Base-by-base conservation (phyloP, 1,140 invertebrate genomes). In the Philaenus spumarius region DNA sequence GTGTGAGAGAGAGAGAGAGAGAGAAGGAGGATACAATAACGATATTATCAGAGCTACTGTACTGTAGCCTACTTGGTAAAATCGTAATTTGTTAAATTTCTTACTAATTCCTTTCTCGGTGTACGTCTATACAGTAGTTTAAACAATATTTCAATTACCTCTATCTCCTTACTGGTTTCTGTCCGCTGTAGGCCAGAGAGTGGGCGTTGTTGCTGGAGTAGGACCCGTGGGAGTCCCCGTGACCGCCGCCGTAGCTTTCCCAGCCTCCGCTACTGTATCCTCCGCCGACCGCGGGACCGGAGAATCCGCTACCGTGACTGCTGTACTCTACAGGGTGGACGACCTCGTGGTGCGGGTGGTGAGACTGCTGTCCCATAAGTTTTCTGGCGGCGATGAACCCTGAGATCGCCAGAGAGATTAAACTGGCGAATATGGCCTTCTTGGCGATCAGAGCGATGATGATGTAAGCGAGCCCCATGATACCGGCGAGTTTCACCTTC, bases 331-430 rank as follows among this genome's bases (percentile, higher is more conserved):
- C 53, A 24, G 42, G 57, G 46, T 66, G 65, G 9, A 61, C 65
- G 20, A 64, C 62, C 47, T 64, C 62, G 39, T 51, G 54, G 19
- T 59, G 60, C 14, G 58, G 60, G 17, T 37, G 34, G 24, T 53
- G 50, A 12, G 72, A 62, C 59, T 78, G 70, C 14, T 65, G 57
- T 3, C 67, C 59, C 69, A 77, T 72, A 1, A 80, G 66, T n/a
- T 78, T 73, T 58, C 74, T 77, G 46, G 82, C 64, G 15, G 76
- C 78, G 56, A 81, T 71, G 67, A 82, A 82, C 1, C 76, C 78
- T 6, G 80, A 82, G 55, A 85, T 77, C 62, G 78, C 75, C 59
- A 84, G 75, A 2, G 83, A 83, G 20, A 84, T 71, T 39, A 84
- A 62, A 3, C 80, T 81, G 9, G 78, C 76, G 53, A 83, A 62